Evolutionary conservation across 2,797 vertebrate genomes (phyloP), one percentile per base, ranked within the genome.

Genomic region (Neomorphus geoffroyi): DNA sequence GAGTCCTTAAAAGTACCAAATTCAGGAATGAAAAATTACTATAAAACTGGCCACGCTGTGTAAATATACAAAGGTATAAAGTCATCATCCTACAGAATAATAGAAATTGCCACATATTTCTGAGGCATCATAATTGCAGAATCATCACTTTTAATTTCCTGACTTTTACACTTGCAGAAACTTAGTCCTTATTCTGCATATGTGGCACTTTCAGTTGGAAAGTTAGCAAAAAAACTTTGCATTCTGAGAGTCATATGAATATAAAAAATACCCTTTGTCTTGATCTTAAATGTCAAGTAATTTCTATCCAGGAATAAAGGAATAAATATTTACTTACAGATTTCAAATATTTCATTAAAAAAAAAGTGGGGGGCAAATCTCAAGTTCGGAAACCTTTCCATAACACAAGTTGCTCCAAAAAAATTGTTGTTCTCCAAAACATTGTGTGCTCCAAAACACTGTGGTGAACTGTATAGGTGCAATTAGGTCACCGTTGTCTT

Each of bases 1-100:
- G 72, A 93, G 88, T 77, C 78, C 74, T 74, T 94, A 90, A 71
- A 95, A 83, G 69, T 86, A 75, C 73, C 93, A 94, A 81, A 87
- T 6, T 64, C 92, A 70, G 78, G 90, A 95, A 97, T 89, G 70
- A 93, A 92, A 93, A 95, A 78, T 72, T 82, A 64, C 79, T 50
- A 57, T 80, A 92, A 94, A 95, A 80, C 61, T 89, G 48, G 37
- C 26, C 41, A 30, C 39, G 6, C 18, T 93, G 8, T 66, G 30
- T 56, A 81, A 80, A 33, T 58, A 61, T 66, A 86, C n/a, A 19
- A 86, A 79, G 33, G 77, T 53, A 84, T 88, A 81, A 94, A 92
- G 46, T 62, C 37, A 86, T 79, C 4, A 3, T 37, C 39, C 45
- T 45, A 56, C 51, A 79, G 32, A 93, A 86, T 61, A 84, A 87